A percentile compares a stretch with the other conserved stretches of the same genome.
phyloP scores from a whole-genome alignment of 2,888 invertebrate genomes.

The Slavum lentiscoides region DNA sequence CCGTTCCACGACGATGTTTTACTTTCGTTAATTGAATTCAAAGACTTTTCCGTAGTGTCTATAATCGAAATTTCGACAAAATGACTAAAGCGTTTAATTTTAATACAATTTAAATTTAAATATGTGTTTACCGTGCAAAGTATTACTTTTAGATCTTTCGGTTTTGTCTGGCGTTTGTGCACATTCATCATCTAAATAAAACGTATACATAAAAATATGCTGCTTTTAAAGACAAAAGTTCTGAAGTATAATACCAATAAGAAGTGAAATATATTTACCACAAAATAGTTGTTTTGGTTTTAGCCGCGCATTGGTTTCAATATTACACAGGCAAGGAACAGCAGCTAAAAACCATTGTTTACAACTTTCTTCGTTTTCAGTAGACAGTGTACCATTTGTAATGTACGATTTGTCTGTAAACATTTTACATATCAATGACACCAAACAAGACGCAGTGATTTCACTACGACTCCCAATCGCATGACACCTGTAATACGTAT shows the following conservation, averaged over 20 bases:
- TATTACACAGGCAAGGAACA: conserved; percentile 28
- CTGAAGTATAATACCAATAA: not conserved
- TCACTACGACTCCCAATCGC: conserved; percentile 36
- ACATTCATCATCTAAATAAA: conserved; percentile 11
- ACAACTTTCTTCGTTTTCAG: conserved; percentile 42
- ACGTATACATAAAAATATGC: not conserved
- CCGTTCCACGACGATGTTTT: not conserved
- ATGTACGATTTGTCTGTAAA: not conserved
- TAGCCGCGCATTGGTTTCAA: conserved; percentile 1
- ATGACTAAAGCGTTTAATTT: conserved; percentile 1
- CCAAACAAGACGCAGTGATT: conserved; percentile 33
- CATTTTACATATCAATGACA: not conserved
- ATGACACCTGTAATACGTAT: conserved; percentile 18
- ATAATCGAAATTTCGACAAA: not conserved
- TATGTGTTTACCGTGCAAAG: not conserved
- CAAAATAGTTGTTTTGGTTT: conserved; percentile 40
- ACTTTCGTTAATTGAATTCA: not conserved
- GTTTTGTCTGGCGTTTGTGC: not conserved
- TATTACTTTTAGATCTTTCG: conserved; percentile 14
- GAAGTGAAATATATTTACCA: conserved; percentile 22
- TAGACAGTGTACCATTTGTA: not conserved
- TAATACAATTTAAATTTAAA: not conserved
- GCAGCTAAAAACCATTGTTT: conserved; percentile 30
- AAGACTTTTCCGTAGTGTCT: not conserved
- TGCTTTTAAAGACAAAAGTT: too few species aligned